Conservation (phyloP, 2,888 invertebrate species). For the Plebejus argus region DNA sequence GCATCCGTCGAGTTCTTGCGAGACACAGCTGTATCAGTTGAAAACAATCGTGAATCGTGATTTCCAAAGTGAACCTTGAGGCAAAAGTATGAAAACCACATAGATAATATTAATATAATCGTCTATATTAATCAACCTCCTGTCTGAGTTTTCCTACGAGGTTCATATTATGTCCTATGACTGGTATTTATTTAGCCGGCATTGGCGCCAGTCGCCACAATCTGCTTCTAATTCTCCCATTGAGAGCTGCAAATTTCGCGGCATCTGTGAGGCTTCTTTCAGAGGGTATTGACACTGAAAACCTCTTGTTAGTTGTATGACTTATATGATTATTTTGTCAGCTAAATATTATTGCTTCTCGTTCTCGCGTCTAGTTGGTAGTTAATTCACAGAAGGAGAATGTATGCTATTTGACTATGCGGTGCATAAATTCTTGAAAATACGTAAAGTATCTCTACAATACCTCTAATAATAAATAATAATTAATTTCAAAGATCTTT, state of each 20-base stretch:
- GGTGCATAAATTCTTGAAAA: no score
- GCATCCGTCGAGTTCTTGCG: constrained; percentile 10
- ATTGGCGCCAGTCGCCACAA: background rate
- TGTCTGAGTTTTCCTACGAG: no score
- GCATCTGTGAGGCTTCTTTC: constrained; percentile 37
- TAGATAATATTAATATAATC: no score
- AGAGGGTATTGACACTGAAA: constrained; percentile 31
- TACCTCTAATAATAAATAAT: no score
- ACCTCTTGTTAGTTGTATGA: background rate
- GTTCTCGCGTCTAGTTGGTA: no score
- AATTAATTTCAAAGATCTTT: background rate
- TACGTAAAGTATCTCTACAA: no score
- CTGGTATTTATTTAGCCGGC: constrained; percentile 37
- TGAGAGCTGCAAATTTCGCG: background rate
- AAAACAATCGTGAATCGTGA: background rate
- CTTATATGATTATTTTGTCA: no score
- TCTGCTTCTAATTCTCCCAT: background rate
- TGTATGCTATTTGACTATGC: no score
- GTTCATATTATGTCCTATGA: constrained; percentile 32
- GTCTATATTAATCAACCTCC: no score
- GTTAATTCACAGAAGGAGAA: no score
- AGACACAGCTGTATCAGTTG: background rate
- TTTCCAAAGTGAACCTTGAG: no score
- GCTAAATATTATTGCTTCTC: background rate
- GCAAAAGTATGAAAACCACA: no score